phyloP scores from a whole-genome alignment of 1,140 invertebrate species.

The Rhynchophorus ferrugineus region DNA sequence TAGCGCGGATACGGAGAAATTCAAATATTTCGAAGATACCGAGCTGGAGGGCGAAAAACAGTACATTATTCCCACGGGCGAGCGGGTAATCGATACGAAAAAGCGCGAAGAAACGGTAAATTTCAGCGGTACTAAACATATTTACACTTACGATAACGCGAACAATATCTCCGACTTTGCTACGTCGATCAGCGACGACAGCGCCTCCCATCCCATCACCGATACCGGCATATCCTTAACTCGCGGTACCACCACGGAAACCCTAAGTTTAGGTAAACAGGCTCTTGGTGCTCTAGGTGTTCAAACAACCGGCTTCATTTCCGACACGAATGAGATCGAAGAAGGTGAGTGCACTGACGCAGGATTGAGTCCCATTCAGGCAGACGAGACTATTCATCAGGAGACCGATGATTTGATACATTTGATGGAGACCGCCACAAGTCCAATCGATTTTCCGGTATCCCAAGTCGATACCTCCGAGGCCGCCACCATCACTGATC shows the following conservation, averaged over 20 bases:
- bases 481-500: slow-evolving; percentile 44
- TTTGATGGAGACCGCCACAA: slow-evolving; percentile 42
- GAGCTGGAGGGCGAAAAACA: slow-evolving; percentile 18
- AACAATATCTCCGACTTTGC: slow-evolving; percentile 34
- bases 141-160: slow-evolving; percentile 43
- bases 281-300: slow-evolving; percentile 35
- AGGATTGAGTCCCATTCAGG: slow-evolving; percentile 47
- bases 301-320: slow-evolving; percentile 41
- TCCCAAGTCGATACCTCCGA: slow-evolving; percentile 44
- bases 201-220: slow-evolving; percentile 45
- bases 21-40: not conserved
- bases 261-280: slow-evolving; percentile 39
- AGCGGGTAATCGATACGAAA: slow-evolving; percentile 29
- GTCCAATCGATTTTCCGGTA: slow-evolving; percentile 43
- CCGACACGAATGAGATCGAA: slow-evolving; percentile 45
- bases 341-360: slow-evolving; percentile 49
- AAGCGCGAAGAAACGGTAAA: slow-evolving; percentile 46
- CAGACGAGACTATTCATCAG: slow-evolving; percentile 40
- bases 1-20: slow-evolving; percentile 32
- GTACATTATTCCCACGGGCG: slow-evolving; percentile 38
- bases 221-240: slow-evolving; percentile 49
- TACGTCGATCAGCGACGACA: slow-evolving; percentile 44
- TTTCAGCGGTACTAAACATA: slow-evolving; percentile 44
- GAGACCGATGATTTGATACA: slow-evolving; percentile 38
- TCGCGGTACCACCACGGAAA: slow-evolving; percentile 43